Evolutionary conservation across 2,797 vertebrate species (phyloP).

Genomic region (Sphenodon punctatus): DNA sequence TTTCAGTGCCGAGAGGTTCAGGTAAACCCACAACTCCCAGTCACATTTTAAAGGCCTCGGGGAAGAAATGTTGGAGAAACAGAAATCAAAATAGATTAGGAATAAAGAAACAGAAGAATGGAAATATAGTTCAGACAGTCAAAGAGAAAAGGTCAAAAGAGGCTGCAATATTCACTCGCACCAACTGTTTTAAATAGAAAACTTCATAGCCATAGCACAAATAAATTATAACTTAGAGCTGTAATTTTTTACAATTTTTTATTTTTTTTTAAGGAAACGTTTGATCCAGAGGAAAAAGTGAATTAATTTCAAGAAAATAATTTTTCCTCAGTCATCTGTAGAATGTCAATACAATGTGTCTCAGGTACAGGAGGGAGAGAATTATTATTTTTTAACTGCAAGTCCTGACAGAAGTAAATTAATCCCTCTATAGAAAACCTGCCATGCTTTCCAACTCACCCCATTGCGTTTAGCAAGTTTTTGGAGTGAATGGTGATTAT

Average conservation of each 20-base stretch:
- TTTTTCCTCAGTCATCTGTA: background rate
- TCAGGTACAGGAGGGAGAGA: background rate
- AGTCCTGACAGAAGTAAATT: background rate
- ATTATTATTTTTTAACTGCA: background rate
- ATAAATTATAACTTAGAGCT: background rate
- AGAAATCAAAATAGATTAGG: fast-evolving
- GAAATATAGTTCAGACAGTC: fast-evolving
- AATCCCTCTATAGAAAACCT: background rate
- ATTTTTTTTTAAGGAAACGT: too few species aligned
- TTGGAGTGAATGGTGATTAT: background rate
- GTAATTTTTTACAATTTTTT: background rate
- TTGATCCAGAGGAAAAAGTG: background rate
- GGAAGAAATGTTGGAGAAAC: background rate
- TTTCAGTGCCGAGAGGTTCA: too few species aligned
- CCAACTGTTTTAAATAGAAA: background rate
- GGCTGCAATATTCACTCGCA: background rate
- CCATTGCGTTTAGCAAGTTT: background rate
- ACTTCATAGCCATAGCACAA: fast-evolving
- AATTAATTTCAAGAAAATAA: background rate
- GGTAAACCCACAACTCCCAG: too few species aligned
- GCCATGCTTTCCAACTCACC: background rate
- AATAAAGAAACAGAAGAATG: background rate
- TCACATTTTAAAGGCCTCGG: background rate
- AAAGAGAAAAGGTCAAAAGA: background rate
- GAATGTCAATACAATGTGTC: background rate